A percentile compares a stretch with the other conserved stretches of the same genome.
These are phyloP conservation scores for Planococcus citri DNA, from an alignment of 1,140 invertebrate genomes.

Conservation along the genomic window DNA sequence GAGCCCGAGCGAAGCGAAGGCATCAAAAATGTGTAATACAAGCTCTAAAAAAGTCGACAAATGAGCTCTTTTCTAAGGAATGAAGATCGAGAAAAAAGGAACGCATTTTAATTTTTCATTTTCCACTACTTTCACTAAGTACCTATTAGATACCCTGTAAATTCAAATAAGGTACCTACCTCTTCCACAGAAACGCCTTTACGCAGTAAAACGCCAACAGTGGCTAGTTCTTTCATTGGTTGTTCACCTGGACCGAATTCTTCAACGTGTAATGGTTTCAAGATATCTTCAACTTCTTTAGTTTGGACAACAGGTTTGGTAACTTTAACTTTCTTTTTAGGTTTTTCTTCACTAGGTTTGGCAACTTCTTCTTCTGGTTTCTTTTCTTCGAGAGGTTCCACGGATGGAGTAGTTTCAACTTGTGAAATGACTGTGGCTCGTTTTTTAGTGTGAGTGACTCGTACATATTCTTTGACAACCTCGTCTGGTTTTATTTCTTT, in stretches of 20 bases:
- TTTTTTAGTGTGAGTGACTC: constrained; percentile 24
- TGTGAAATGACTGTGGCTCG: constrained; percentile 37
- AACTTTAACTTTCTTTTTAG: constrained; percentile 23
- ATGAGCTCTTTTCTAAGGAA: too few species aligned
- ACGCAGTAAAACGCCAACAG: constrained; percentile 59
- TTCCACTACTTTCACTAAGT: too few species aligned
- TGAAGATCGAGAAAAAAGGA: too few species aligned
- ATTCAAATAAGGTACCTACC: constrained; percentile 39
- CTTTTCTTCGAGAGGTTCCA: constrained; percentile 21
- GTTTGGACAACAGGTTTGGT: constrained; percentile 5
- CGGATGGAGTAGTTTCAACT: constrained; percentile 31
- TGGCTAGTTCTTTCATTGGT: constrained; percentile 63
- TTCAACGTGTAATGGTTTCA: constrained; percentile 55
- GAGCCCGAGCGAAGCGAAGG: too few species aligned
- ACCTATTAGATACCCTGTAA: too few species aligned
- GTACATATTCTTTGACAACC: constrained; percentile 25
- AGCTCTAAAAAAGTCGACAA: too few species aligned
- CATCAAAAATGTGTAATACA: too few species aligned
- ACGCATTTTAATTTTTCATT: too few species aligned
- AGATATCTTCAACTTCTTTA: constrained; percentile 53
- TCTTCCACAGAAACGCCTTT: constrained; percentile 61
- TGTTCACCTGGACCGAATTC: constrained; percentile 66
- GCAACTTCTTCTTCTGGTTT: constrained; percentile 22
- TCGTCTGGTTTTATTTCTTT: constrained; percentile 31
- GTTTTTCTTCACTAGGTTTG: constrained; percentile 22